Evolutionary conservation across 2,797 vertebrate species (phyloP), one percentile per base, ranked within the genome.

Genomic region (Tragelaphus eurycerus): DNA sequence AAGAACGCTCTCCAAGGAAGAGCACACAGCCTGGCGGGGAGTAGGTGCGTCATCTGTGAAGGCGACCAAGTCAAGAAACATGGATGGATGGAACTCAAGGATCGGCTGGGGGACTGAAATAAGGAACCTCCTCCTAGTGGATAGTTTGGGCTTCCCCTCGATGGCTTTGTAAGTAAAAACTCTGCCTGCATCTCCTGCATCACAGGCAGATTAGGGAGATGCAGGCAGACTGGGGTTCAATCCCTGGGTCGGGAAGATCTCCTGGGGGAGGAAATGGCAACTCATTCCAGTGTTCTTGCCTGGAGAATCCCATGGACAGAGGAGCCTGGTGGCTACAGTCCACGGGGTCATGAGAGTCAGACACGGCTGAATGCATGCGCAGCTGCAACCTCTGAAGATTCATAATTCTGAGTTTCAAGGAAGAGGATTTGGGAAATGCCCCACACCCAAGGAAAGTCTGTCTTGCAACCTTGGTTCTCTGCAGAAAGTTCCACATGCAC

Each of bases 361-460:
- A 43, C 12, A 43, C 3, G 21, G 25, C 71, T 43, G 23, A 43
- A 12, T 43, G 38, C 0, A 2, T 46, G 23, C 0, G 0, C 23
- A 76, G 71, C 71, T 1, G 3, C 71, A 46, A 23, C 71, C 12
- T 27, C 90, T 86, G 59, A 78, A 67, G 78, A 81, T 57, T 79
- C 50, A 16, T 38, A 29, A 71, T 71, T 91, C 52, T 55, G 60
- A 34, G 27, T 52, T 92, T 78, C 17, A 29, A 48, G 38, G 27
- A 89, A 86, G n/a, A 89, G 62, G 55, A 17, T 78, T 79, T 78
- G 71, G 82, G 50, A 27, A 54, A 64, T 13, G 55, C n/a, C 57
- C 67, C 19, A 38, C 4, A 34, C 17, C 5, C 19, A 3, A 11
- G 21, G 7, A 50, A 60, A 8, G 43, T n/a, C 74, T 23, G 2